These are phyloP conservation scores for Leptinotarsa lineolata DNA, from an alignment of 1,140 invertebrate genomes.

Conservation along the genomic window DNA sequence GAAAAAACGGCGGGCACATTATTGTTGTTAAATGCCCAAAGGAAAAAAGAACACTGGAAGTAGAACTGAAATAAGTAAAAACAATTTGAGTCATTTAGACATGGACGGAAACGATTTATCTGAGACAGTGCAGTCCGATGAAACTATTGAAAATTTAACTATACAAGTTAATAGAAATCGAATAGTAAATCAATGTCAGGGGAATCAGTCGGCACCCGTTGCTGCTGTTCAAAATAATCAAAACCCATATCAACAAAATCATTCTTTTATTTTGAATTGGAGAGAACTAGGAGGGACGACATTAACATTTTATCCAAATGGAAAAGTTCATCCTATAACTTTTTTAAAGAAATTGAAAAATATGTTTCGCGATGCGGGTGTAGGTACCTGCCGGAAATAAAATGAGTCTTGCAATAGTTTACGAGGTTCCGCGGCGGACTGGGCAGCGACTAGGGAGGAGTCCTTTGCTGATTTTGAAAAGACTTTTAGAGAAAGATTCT, in stretches of 20 bases:
- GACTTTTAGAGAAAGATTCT: not conserved
- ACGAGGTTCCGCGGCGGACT: conserved; percentile 9
- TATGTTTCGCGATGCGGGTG: conserved; percentile 15
- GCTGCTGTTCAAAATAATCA: no score
- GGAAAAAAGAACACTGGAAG: no score
- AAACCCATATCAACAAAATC: not conserved
- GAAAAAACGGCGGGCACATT: no score
- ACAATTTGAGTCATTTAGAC: no score
- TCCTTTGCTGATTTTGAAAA: conserved; percentile 13
- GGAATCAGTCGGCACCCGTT: no score
- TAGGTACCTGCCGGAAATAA: conserved; percentile 13
- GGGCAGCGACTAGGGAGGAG: conserved; percentile 10
- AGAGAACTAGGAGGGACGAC: conserved; percentile 16
- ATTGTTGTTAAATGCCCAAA: no score
- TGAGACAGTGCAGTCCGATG: no score
- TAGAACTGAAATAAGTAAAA: no score
- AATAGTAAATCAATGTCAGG: no score
- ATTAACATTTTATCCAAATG: conserved; percentile 13
- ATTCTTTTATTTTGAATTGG: conserved; percentile 26
- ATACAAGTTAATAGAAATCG: no score
- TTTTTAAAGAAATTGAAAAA: conserved; percentile 25
- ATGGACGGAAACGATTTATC: no score
- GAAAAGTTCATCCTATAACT: conserved; percentile 6
- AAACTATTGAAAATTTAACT: no score
- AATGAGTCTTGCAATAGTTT: conserved; percentile 11